Percentiles rank a stretch among this genome's conserved stretches.
Conservation (phyloP, 1,140 invertebrate species). For the Magallana ariakensis region DNA sequence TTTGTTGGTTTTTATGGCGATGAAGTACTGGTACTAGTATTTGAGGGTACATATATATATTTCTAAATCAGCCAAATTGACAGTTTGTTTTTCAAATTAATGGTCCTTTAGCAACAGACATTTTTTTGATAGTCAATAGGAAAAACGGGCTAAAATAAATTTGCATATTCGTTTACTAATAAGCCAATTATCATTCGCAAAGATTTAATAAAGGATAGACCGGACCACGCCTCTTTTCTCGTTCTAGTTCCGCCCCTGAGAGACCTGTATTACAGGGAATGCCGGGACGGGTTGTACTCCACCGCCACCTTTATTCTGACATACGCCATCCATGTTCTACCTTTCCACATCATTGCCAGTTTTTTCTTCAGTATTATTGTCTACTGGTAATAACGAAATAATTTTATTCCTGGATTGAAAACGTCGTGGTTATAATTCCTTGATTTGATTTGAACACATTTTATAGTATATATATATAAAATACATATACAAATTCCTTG, state of each 20-base stretch:
- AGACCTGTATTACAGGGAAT: constrained; percentile 72
- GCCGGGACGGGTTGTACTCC: constrained; percentile 70
- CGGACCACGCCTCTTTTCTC: background rate
- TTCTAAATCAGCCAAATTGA: no score
- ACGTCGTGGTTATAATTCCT: background rate
- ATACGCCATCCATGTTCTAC: constrained; percentile 66
- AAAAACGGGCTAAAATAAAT: no score
- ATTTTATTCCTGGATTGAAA: background rate
- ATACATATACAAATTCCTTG: background rate
- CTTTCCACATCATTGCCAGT: constrained; percentile 64
- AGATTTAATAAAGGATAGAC: no score
- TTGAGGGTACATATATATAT: no score
- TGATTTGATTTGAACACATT: background rate
- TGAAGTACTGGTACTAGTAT: no score
- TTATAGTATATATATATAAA: background rate
- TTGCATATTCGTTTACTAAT: no score
- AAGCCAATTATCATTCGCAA: no score
- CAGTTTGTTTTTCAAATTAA: no score
- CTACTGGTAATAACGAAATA: constrained; percentile 65
- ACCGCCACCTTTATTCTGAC: constrained; percentile 65
- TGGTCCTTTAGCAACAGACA: no score
- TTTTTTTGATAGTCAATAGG: no score
- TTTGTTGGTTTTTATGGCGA: no score
- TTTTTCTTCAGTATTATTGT: constrained; percentile 66
- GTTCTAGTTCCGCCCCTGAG: constrained; percentile 65